These are phyloP conservation scores for Upupa epops DNA, from an alignment of 2,113 vertebrate species.

Conservation along the genomic window DNA sequence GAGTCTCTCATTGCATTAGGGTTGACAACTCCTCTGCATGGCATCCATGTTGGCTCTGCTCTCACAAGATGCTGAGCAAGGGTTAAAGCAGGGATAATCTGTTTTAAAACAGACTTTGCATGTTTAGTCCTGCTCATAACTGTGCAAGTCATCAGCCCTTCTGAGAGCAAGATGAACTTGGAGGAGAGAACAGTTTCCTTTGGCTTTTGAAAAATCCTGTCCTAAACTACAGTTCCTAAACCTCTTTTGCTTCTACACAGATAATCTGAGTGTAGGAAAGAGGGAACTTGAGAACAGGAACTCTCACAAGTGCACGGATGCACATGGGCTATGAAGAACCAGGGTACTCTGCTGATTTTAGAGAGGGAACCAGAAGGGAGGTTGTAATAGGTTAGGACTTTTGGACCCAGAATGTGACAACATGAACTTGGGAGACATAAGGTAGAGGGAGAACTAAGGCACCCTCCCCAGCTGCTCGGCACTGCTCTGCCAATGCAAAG, in stretches of 20 bases:
- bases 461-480: background rate
- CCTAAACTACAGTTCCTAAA: background rate
- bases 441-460: background rate
- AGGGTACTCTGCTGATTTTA: background rate
- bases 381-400: too few relatives aligned
- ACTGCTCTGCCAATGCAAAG: background rate
- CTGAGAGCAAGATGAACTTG: background rate
- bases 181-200: background rate
- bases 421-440: background rate
- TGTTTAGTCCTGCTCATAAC: background rate
- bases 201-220: background rate
- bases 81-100: background rate
- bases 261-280: background rate
- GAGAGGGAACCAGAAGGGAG: background rate
- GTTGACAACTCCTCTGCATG: background rate
- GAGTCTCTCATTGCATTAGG: background rate
- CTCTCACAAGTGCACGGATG: background rate
- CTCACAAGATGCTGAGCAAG: background rate
- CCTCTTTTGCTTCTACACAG: background rate
- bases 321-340: rapidly evolving
- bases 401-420: too few relatives aligned
- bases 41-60: background rate
- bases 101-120: background rate
- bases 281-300: background rate
- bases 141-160: background rate